Evolutionary conservation across 2,797 vertebrate genomes (phyloP).

Genomic region (Coccyzus lansbergi): DNA sequence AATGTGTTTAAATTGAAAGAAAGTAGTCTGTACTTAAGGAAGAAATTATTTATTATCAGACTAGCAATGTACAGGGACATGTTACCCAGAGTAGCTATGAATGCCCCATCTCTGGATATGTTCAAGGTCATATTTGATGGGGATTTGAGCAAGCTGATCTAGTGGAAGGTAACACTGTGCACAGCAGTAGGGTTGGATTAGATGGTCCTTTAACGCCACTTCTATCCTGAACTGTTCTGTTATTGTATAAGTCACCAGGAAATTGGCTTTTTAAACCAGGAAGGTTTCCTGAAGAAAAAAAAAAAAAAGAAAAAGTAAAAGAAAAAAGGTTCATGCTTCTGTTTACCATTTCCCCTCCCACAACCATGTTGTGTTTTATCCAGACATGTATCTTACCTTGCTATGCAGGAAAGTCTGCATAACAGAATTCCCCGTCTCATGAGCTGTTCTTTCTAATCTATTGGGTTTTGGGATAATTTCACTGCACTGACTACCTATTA

Average conservation of each 20-base stretch:
- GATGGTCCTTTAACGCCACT: neutral
- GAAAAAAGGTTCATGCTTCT: neutral
- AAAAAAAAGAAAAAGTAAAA: neutral
- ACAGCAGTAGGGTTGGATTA: neutral
- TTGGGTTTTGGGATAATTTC: neutral
- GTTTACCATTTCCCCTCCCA: neutral
- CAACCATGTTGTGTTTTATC: neutral
- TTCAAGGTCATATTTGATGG: neutral
- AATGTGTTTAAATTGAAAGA: neutral
- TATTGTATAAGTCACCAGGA: neutral
- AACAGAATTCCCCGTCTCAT: accelerated
- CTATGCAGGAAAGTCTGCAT: neutral
- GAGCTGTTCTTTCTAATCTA: neutral
- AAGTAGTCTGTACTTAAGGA: neutral
- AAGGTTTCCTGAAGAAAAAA: neutral
- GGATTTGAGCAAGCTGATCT: neutral
- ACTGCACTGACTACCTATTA: neutral
- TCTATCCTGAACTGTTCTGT: neutral
- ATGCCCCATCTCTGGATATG: too few relatives aligned
- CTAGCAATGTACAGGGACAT: neutral
- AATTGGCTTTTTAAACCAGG: neutral
- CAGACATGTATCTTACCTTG: neutral
- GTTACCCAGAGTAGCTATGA: neutral
- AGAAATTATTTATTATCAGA: neutral
- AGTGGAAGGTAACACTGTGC: too few relatives aligned